A percentile compares a stretch with the other conserved stretches of the same genome.
Conservation (phyloP, 2,797 vertebrate species). For the Acanthis flammea region DNA sequence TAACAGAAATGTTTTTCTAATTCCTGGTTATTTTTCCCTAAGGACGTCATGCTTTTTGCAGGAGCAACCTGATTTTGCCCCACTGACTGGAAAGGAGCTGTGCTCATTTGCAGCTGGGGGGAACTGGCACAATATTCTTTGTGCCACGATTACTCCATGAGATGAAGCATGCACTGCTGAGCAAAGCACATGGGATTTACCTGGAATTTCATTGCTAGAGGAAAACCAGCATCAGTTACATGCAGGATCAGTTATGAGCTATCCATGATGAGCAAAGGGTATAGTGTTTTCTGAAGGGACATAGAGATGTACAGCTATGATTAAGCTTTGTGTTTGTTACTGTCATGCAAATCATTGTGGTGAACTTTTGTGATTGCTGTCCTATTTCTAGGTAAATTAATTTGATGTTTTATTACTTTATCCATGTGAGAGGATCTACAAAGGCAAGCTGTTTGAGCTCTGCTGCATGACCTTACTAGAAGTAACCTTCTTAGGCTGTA, state of each 20-base stretch:
- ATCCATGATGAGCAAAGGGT: neutral
- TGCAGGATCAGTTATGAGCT: neutral
- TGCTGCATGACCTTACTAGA: neutral
- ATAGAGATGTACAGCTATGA: neutral
- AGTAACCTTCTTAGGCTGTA: neutral
- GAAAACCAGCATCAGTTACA: neutral
- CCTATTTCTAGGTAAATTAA: constrained; percentile 15
- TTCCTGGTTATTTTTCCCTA: neutral
- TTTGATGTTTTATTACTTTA: neutral
- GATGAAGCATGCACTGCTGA: neutral
- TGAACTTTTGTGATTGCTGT: neutral
- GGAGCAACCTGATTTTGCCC: neutral
- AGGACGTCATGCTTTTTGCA: neutral
- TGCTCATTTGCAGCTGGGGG: neutral
- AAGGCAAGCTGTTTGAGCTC: neutral
- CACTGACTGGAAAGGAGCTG: neutral
- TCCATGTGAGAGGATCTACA: neutral
- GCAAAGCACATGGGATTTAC: neutral
- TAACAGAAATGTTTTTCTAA: neutral
- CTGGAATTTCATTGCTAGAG: neutral
- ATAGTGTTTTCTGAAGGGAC: neutral
- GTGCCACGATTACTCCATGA: neutral
- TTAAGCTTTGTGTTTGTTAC: neutral
- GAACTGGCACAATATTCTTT: rapidly evolving
- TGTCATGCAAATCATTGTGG: neutral